Conservation (phyloP, 2,797 vertebrate genomes). For the Numenius phaeopus region DNA sequence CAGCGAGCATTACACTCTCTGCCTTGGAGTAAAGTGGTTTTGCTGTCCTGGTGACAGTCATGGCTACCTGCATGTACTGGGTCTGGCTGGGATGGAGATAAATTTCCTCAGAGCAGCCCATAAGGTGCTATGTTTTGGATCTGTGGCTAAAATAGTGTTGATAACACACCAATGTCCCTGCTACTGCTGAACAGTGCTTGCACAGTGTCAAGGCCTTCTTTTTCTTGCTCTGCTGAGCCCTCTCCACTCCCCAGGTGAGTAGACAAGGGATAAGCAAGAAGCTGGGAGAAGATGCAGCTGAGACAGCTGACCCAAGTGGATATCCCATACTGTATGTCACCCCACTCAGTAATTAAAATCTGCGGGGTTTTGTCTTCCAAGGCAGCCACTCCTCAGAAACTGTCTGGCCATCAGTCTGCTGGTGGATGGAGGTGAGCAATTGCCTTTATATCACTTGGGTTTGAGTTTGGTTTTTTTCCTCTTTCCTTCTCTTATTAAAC, state of each 20-base stretch:
- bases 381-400: neutral
- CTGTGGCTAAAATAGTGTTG: neutral
- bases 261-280: neutral
- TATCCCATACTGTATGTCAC: neutral
- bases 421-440: neutral
- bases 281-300: neutral
- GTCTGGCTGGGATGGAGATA: neutral
- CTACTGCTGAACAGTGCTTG: neutral
- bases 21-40: neutral
- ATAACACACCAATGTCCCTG: neutral
- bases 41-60: neutral
- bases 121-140: neutral
- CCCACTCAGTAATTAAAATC: neutral
- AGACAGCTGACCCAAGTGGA: neutral
- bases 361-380: neutral
- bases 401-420: neutral
- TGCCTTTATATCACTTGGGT: neutral
- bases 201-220: neutral
- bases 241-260: neutral
- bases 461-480: accelerated
- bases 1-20: neutral
- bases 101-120: neutral
- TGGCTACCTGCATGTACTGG: neutral
- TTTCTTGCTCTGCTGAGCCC: neutral
- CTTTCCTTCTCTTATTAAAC: neutral